Evolutionary conservation across 2,888 invertebrate genomes (phyloP), one percentile per base, ranked within the genome.

Genomic region (Pandemis cinnamomeana): DNA sequence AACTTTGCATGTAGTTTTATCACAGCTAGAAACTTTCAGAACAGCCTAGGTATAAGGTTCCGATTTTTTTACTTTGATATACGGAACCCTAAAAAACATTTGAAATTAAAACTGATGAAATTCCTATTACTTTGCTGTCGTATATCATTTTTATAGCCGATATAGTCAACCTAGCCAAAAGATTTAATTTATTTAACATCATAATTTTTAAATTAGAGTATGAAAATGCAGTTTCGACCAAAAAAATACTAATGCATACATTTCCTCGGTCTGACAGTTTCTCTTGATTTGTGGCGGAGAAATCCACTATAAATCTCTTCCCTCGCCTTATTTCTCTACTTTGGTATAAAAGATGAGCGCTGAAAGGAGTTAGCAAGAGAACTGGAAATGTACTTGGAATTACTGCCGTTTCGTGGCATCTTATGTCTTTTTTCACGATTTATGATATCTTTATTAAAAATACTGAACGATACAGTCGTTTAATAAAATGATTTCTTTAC

Each of bases 211-310:
- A 72, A 68, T 72, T 68, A 46, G 55, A 55, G 55, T 63, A 68
- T 15, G 71, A 41, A 72, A 68, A 68, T 76, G 83, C 79, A 82
- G 84, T 83, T 82, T 82, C 58, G 44, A 42, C 71, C 58, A 15
- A 58, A 48, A 68, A 72, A 60, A 71, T 60, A 72, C 64, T 72
- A 51, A 72, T 72, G 58, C 68, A 72, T 69, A 63, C 66, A 68
- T 68, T 68, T 67, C 41, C 87, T 85, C 89, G 87, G 87, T 88
- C 87, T 81, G 90, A 89, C 89, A 86, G 86, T 83, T 79, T 80
- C 81, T 78, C 86, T 90, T 91, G 91, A 91, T 91, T 91, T 91
- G 91, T 91, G 83, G 89, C 84, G 78, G 80, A 80, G 82, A 87
- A 89, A 88, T 85, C 85, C 86, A 84, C 86, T 83, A 90, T 91